phyloP scores from a whole-genome alignment of 2,888 invertebrate species.

The Ophion ellenae region DNA sequence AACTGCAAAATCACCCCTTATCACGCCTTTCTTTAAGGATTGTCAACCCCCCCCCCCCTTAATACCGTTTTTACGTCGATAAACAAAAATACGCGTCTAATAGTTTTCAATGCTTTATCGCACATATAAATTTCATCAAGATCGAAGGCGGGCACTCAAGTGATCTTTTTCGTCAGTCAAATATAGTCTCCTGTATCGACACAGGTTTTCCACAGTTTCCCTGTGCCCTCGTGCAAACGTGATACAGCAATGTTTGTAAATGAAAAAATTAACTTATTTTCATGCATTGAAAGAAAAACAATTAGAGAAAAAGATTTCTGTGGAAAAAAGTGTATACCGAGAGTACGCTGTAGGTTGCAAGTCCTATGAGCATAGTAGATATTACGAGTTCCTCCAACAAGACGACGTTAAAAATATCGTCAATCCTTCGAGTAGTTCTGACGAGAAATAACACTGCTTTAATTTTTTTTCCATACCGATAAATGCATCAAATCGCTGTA shows the following conservation, averaged over 20 bases:
- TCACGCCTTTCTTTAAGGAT: too few relatives aligned
- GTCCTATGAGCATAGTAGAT: slow-evolving; percentile 59
- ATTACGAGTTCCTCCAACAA: slow-evolving; percentile 60
- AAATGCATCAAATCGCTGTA: neutral
- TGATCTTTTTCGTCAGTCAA: too few relatives aligned
- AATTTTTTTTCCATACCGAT: neutral
- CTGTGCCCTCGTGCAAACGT: neutral
- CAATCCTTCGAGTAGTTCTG: slow-evolving; percentile 55
- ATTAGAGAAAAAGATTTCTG: neutral
- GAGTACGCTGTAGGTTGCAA: slow-evolving; percentile 55
- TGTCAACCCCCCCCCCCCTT: too few relatives aligned
- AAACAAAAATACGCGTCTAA: too few relatives aligned
- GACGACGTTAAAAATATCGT: slow-evolving; percentile 57
- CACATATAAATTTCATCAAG: too few relatives aligned
- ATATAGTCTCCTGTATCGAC: neutral
- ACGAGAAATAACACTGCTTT: neutral
- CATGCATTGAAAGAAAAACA: neutral
- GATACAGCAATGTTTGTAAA: neutral
- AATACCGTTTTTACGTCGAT: too few relatives aligned
- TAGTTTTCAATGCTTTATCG: too few relatives aligned
- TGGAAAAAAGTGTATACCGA: slow-evolving; percentile 27
- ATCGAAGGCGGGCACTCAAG: too few relatives aligned
- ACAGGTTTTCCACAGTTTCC: neutral
- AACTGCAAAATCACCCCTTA: too few relatives aligned
- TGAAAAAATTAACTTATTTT: neutral